Conservation (phyloP, 2,888 invertebrate species). For the Magallana nippona region DNA sequence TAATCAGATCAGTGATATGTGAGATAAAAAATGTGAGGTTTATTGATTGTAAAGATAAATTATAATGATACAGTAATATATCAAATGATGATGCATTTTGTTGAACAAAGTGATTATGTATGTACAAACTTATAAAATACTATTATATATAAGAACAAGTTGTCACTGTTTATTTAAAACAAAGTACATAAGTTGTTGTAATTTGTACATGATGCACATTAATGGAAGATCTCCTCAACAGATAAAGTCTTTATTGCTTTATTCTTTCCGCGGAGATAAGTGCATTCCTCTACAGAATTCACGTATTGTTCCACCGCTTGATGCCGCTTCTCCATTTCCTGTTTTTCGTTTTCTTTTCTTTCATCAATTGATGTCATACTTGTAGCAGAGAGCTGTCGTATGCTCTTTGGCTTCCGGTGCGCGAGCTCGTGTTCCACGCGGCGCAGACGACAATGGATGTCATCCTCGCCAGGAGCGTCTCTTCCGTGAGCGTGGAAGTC, state of each 20-base stretch:
- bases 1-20: no score
- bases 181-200: no score
- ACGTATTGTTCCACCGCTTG: not conserved
- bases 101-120: not conserved
- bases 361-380: conserved; percentile 38
- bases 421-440: conserved; percentile 29
- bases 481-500: not conserved
- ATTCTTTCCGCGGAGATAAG: conserved; percentile 5
- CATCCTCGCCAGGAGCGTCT: not conserved
- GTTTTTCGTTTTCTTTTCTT: not conserved
- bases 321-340: not conserved
- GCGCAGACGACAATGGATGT: not conserved
- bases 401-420: conserved; percentile 21
- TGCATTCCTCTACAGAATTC: conserved; percentile 28
- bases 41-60: not conserved
- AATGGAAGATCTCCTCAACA: conserved; percentile 16
- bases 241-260: not conserved
- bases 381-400: conserved; percentile 10
- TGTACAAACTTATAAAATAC: not conserved
- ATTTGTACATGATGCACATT: not conserved
- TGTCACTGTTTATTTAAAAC: not conserved
- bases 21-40: not conserved
- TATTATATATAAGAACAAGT: not conserved
- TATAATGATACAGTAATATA: not conserved
- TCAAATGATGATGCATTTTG: not conserved